Evolutionary conservation across 2,113 vertebrate species (phyloP).

Genomic region (Platysteira castanea): DNA sequence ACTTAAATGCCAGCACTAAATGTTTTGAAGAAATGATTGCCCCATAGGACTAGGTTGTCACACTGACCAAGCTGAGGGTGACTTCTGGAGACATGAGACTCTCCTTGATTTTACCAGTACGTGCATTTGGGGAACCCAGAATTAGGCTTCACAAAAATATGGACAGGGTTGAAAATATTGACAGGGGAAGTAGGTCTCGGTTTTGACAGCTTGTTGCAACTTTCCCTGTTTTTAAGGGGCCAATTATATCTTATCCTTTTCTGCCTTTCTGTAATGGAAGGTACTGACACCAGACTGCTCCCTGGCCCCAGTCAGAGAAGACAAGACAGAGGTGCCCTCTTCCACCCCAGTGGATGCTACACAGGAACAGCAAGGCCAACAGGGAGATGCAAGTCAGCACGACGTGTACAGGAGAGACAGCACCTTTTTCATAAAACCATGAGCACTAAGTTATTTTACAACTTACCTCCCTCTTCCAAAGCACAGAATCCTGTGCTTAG

Average conservation of each 20-base stretch:
- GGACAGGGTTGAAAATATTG: not conserved
- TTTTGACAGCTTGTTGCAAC: not conserved
- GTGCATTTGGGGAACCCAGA: not conserved
- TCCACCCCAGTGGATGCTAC: not conserved
- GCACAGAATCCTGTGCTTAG: not conserved
- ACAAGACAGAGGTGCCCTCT: not conserved
- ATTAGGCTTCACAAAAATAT: not conserved
- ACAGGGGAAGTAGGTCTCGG: not conserved
- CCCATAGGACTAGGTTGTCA: not conserved
- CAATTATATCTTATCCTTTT: not conserved
- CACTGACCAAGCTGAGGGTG: not conserved
- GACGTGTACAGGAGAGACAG: accelerated
- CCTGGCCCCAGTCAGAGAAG: not conserved
- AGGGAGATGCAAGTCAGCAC: not conserved
- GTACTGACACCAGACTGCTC: not conserved
- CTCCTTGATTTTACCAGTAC: not conserved
- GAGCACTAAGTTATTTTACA: not conserved
- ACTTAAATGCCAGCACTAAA: not conserved
- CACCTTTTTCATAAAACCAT: not conserved
- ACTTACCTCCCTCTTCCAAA: not conserved
- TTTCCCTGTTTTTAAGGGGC: not conserved
- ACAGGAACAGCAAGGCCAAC: not conserved
- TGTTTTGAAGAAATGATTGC: not conserved
- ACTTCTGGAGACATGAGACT: not conserved
- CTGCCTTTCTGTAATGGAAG: not conserved